phyloP scores from a whole-genome alignment of 2,888 invertebrate genomes.

The Scaeva pyrastri region DNA sequence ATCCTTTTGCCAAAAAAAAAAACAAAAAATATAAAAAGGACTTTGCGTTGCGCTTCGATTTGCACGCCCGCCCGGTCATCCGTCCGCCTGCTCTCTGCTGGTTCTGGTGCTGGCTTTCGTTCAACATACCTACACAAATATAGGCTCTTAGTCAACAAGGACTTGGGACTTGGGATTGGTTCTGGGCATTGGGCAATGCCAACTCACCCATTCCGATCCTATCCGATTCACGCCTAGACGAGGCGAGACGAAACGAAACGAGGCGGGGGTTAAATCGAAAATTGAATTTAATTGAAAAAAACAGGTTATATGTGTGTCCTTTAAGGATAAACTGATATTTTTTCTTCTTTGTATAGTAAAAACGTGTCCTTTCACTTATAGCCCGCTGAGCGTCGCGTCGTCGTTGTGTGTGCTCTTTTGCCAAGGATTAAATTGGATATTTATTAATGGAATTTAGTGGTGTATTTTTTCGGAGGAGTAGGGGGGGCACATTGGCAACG shows the following conservation, averaged over 20 bases:
- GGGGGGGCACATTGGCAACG: not conserved
- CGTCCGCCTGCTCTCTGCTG: too few species aligned
- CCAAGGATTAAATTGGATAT: slow-evolving; percentile 68
- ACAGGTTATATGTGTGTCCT: slow-evolving; percentile 47
- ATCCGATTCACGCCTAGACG: too few species aligned
- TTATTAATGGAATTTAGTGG: slow-evolving; percentile 61
- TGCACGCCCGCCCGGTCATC: slow-evolving; percentile 35
- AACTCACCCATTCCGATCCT: not conserved
- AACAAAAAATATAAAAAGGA: slow-evolving; percentile 10
- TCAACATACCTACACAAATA: slow-evolving; percentile 29
- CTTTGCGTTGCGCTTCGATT: slow-evolving; percentile 53
- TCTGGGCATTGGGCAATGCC: slow-evolving; percentile 14
- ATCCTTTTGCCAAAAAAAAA: slow-evolving; percentile 24
- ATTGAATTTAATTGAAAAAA: slow-evolving; percentile 72
- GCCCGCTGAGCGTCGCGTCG: not conserved
- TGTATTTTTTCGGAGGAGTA: not conserved
- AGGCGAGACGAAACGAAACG: too few species aligned
- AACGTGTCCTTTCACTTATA: slow-evolving; percentile 31
- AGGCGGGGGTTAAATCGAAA: slow-evolving; percentile 45
- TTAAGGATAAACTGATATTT: slow-evolving; percentile 35
- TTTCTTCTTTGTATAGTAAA: slow-evolving; percentile 6
- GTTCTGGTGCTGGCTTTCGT: not conserved
- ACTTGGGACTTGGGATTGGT: not conserved
- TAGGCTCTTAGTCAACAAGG: slow-evolving; percentile 46
- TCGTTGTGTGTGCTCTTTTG: slow-evolving; percentile 50